phyloP scores from a whole-genome alignment of 2,797 vertebrate species.

The Syngnathus acus region DNA sequence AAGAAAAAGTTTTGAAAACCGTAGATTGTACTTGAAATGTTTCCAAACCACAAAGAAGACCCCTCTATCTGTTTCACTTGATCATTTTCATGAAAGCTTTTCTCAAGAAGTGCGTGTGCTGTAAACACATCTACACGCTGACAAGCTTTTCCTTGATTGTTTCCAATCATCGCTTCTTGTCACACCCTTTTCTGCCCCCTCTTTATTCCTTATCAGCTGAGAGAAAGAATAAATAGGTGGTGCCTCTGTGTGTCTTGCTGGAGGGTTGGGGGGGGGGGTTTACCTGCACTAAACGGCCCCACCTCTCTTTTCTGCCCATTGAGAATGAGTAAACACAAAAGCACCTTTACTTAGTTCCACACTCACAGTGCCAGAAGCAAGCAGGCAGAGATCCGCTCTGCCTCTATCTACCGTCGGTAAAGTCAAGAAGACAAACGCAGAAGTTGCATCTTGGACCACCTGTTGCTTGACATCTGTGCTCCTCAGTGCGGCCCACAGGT shows the following conservation, averaged over 20 bases:
- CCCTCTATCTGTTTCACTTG: neutral
- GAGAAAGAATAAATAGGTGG: constrained; percentile 18
- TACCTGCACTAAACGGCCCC: constrained; percentile 58
- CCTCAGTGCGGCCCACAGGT: constrained; percentile 52
- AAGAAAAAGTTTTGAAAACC: neutral
- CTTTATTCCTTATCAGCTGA: constrained; percentile 51
- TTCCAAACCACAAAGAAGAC: neutral
- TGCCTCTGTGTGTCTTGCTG: neutral
- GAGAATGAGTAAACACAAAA: constrained; percentile 69
- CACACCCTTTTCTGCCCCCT: constrained; percentile 35
- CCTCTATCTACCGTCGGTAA: neutral
- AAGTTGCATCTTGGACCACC: constrained; percentile 19
- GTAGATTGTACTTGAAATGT: neutral
- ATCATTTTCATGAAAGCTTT: neutral
- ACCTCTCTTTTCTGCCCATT: constrained; percentile 53
- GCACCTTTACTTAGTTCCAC: constrained; percentile 61
- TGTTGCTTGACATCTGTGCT: constrained; percentile 15
- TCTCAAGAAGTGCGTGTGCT: neutral
- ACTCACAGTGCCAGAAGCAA: constrained; percentile 36
- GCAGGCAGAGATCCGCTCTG: constrained; percentile 27
- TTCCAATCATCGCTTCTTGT: constrained; percentile 36
- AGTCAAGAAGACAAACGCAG: constrained; percentile 10
- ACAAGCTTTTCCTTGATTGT: constrained; percentile 20
- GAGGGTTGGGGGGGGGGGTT: constrained; percentile 32
- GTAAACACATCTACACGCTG: constrained; percentile 9